A percentile compares a stretch with the other conserved stretches of the same genome.
phyloP scores from a whole-genome alignment of 2,113 vertebrate species.

The Hippocampus mohnikei region DNA sequence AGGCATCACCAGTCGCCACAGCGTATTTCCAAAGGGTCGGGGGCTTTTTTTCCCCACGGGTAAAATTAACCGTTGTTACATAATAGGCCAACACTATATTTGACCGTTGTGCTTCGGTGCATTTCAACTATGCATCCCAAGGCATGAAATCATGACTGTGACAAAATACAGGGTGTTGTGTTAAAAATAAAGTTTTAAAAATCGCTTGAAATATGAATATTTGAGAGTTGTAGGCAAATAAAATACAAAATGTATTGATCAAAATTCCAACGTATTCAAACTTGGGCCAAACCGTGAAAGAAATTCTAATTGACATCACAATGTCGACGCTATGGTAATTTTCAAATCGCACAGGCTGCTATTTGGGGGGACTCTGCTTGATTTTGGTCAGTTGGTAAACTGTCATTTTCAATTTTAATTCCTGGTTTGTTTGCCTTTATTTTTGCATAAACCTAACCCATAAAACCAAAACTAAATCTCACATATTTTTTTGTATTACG shows the following conservation, averaged over 20 bases:
- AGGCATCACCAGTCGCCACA: neutral
- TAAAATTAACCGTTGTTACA: slow-evolving; percentile 36
- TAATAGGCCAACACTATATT: slow-evolving; percentile 47
- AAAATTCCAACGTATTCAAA: neutral
- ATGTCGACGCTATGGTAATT: neutral
- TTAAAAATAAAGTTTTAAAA: neutral
- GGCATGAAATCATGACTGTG: neutral
- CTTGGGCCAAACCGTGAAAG: too few species aligned
- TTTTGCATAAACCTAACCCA: too few species aligned
- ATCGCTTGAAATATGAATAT: neutral
- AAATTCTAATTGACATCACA: too few species aligned
- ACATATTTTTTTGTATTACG: too few species aligned
- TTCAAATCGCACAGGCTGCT: too few species aligned
- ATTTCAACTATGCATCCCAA: slow-evolving; percentile 23
- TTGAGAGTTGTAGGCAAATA: neutral
- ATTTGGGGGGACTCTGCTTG: too few species aligned
- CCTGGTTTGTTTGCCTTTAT: too few species aligned
- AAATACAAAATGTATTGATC: neutral
- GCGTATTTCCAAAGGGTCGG: neutral
- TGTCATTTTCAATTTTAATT: too few species aligned
- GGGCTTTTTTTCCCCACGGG: neutral
- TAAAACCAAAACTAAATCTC: too few species aligned
- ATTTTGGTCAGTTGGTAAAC: too few species aligned
- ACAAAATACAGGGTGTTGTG: neutral
- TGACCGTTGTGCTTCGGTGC: slow-evolving; percentile 49